Base-by-base conservation (phyloP, 2,888 invertebrate species). In the Drosophila phalerata region DNA sequence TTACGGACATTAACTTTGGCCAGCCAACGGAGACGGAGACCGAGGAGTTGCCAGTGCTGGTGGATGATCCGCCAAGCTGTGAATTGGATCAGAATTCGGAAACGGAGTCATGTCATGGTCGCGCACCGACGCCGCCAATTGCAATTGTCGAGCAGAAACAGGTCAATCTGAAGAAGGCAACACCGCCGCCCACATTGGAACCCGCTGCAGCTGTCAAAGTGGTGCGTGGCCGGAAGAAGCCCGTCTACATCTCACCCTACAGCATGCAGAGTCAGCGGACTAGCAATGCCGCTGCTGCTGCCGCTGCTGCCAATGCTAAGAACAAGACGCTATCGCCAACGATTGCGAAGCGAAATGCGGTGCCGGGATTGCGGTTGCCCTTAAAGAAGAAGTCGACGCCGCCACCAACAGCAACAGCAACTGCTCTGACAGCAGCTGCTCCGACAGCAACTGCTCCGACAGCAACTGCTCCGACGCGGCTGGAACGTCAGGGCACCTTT, bases 401-500 rank as follows among this genome's bases (percentile, higher is more conserved):
- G 15, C 68, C 32, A 25, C 13, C 49, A n/a, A 2, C 28, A 34
- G 5, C 58, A 2, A 5, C 53, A 13, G 0, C 78, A 8, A 11
- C 65, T n/a, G 0, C 77, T 9, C 0, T 62, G 3, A 25, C 15
- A 45, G 32, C 34, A 11, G 22, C 51, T n/a, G 5, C 69, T 25
- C 28, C 65, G 15, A 3, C 19, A 28, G 8, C 52, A 1, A 9
- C 53, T n/a, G 0, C 77, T 9, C 0, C 64, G 3, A 25, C 15
- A 45, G 32, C 34, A 11, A 17, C 51, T n/a, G 5, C 69, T 25
- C 28, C 65, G 2, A 17, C 94, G 0, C 94, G 94, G 0, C 91
- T 96, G 37, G 96, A 96, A 77, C 94, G 98, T 30, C 98, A 98
- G 92, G 97, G 97, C 13, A 98, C 98, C 0, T 98, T 98, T 90